phyloP scores from a whole-genome alignment of 2,113 vertebrate species.

The Sander lucioperca region DNA sequence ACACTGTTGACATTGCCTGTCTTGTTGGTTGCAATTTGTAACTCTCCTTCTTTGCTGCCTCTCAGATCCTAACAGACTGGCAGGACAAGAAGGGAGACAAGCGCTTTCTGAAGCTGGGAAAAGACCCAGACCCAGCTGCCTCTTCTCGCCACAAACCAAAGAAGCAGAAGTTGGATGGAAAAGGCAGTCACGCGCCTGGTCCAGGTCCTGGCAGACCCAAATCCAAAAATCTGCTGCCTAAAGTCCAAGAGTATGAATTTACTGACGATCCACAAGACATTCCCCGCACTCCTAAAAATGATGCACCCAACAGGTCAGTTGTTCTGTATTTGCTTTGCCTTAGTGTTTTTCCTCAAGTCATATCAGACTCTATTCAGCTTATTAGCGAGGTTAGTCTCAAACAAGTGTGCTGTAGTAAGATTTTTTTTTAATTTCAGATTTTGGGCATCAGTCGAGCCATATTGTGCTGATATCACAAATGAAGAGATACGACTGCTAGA shows the following conservation, averaged over 20 bases:
- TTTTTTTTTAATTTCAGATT: conserved; percentile 84
- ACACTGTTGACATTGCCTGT: background rate
- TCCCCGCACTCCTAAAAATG: conserved; percentile 97
- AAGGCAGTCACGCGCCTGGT: conserved; percentile 91
- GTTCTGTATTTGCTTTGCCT: background rate
- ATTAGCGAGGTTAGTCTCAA: background rate
- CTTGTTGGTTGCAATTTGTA: background rate
- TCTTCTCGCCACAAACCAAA: conserved; percentile 96
- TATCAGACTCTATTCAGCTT: background rate
- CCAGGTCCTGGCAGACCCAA: conserved; percentile 96
- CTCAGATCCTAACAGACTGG: conserved; percentile 98
- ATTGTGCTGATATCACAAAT: conserved; percentile 96
- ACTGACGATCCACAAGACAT: conserved; percentile 95
- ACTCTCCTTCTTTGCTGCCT: conserved; percentile 1
- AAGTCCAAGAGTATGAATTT: conserved; percentile 97
- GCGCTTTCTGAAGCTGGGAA: conserved; percentile 92
- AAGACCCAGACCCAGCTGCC: conserved; percentile 92
- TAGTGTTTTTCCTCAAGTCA: background rate
- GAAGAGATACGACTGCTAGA: conserved; percentile 95
- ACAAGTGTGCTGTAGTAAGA: background rate
- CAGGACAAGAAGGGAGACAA: conserved; percentile 99
- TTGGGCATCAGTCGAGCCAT: conserved; percentile 97
- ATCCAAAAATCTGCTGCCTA: conserved; percentile 94
- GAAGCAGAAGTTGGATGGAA: conserved; percentile 95
- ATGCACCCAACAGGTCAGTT: conserved; percentile 94